A percentile compares a stretch with the other conserved stretches of the same genome.
phyloP scores from a whole-genome alignment of 1,140 invertebrate genomes.

The Drosophila tani region DNA sequence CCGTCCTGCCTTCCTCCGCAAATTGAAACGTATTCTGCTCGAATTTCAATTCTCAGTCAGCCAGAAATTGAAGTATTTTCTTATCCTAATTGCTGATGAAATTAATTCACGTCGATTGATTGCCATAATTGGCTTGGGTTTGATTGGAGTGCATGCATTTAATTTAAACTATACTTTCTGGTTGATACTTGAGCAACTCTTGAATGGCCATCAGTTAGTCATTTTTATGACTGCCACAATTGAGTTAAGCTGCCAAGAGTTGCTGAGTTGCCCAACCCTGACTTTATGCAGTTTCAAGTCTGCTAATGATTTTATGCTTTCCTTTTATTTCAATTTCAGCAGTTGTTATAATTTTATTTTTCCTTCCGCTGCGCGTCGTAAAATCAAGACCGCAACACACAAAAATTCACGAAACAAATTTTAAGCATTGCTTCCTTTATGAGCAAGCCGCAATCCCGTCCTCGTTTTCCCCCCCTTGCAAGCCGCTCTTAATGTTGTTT shows the following conservation, averaged over 20 bases:
- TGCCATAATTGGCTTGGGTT: conserved; percentile 20
- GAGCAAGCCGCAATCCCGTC: conserved; percentile 13
- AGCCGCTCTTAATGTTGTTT: conserved; percentile 68
- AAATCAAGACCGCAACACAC: conserved; percentile 50
- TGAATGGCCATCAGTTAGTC: not conserved
- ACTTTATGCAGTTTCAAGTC: conserved; percentile 26
- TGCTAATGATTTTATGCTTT: conserved; percentile 69
- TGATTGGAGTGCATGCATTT: not conserved
- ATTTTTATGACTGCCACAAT: not conserved
- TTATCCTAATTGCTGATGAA: conserved; percentile 33
- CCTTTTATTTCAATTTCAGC: conserved; percentile 50
- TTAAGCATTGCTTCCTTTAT: conserved; percentile 73
- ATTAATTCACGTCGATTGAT: conserved; percentile 38
- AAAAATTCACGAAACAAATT: conserved; percentile 62
- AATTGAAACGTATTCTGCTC: conserved; percentile 23
- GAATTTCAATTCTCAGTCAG: conserved; percentile 10
- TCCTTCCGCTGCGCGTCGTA: conserved; percentile 47
- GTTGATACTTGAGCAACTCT: conserved; percentile 2
- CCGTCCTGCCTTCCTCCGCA: not conserved
- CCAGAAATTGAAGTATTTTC: conserved; percentile 34
- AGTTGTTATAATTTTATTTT: conserved; percentile 69
- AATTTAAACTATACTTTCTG: not conserved
- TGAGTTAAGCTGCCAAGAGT: conserved; percentile 2
- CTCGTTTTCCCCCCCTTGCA: not conserved
- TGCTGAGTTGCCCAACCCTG: conserved; percentile 2